These are phyloP conservation scores for Nebria brevicollis DNA, from an alignment of 2,888 invertebrate genomes.

Conservation along the genomic window DNA sequence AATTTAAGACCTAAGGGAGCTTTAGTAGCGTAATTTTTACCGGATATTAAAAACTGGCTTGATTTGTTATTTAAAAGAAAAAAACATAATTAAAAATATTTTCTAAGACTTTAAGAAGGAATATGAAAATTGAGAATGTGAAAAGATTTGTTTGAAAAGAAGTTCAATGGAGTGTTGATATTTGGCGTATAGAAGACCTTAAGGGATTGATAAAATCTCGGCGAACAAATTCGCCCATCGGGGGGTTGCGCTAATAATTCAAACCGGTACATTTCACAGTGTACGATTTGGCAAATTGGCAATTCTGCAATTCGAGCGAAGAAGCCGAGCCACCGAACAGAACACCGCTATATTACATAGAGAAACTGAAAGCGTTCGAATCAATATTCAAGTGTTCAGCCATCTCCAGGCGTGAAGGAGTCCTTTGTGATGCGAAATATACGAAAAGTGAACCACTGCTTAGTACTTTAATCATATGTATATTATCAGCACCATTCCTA, in stretches of 20 bases:
- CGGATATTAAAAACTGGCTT: no score
- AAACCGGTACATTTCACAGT: slow-evolving; percentile 24
- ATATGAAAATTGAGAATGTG: no score
- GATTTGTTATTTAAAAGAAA: no score
- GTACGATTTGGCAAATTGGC: slow-evolving; percentile 26
- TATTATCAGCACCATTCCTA: background rate
- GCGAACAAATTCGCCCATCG: no score
- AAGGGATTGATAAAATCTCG: background rate
- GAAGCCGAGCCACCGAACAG: background rate
- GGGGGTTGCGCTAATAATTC: slow-evolving; percentile 12
- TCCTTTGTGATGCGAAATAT: slow-evolving; percentile 12
- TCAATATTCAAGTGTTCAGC: slow-evolving; percentile 23
- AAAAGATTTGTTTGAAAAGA: no score
- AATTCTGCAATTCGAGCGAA: slow-evolving; percentile 16
- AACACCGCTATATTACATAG: background rate
- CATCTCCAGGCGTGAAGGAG: background rate
- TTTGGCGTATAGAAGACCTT: slow-evolving; percentile 7
- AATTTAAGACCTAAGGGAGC: no score
- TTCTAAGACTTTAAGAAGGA: no score
- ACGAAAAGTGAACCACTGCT: background rate
- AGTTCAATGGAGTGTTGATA: slow-evolving; percentile 11
- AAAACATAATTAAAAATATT: no score
- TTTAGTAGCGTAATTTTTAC: no score
- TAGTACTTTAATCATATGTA: background rate
- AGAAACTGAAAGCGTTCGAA: slow-evolving; percentile 11